These are phyloP conservation scores for Apeira syringaria DNA, from an alignment of 2,888 invertebrate genomes.

Conservation along the genomic window DNA sequence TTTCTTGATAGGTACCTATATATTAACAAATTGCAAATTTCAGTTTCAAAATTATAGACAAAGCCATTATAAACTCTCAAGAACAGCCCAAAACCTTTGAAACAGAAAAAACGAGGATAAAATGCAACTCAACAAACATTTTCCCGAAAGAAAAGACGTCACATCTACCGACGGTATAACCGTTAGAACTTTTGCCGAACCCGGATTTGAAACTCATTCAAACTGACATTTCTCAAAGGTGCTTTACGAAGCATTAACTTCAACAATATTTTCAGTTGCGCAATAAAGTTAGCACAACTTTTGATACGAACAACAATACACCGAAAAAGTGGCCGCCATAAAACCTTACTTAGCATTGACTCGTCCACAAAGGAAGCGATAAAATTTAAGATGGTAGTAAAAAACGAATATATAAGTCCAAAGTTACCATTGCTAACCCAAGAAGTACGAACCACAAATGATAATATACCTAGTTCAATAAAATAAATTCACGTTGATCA, in stretches of 20 bases:
- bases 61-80: no score
- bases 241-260: constrained; percentile 30
- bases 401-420: constrained; percentile 53
- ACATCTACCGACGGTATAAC: not conserved
- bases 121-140: not conserved
- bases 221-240: constrained; percentile 22
- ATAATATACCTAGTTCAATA: no score
- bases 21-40: no score
- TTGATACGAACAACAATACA: constrained; percentile 34
- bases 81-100: no score
- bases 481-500: no score
- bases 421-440: constrained; percentile 35
- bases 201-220: constrained; percentile 25
- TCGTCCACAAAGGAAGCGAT: constrained; percentile 46
- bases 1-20: no score
- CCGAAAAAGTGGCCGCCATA: constrained; percentile 36
- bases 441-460: no score
- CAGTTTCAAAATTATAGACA: no score
- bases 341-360: constrained; percentile 40
- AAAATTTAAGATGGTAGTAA: constrained; percentile 58
- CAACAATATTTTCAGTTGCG: constrained; percentile 28
- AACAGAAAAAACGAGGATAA: not conserved
- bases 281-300: constrained; percentile 33
- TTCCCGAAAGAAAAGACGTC: no score
- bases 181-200: constrained; percentile 21